A percentile compares a stretch with the other conserved stretches of the same genome.
Evolutionary conservation across 2,113 vertebrate genomes (phyloP).

Genomic region (Tragelaphus imberbis): DNA sequence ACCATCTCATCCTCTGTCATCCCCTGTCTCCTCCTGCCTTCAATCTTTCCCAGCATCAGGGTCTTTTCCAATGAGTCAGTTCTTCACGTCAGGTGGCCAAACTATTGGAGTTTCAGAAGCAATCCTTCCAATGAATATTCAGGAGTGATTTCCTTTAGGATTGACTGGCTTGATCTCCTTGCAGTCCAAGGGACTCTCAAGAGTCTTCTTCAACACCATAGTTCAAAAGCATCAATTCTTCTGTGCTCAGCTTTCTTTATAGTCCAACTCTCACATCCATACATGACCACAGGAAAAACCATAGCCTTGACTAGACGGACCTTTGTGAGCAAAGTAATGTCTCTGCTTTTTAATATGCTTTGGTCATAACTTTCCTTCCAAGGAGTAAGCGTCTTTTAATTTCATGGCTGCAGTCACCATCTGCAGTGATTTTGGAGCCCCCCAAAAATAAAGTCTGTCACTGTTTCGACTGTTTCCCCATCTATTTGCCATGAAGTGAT

Average conservation of each 20-base stretch:
- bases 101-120: not conserved
- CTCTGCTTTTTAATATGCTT: not conserved
- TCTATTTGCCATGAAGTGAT: not conserved
- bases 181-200: not conserved
- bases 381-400: not conserved
- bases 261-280: not conserved
- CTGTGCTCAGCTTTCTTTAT: rapidly evolving
- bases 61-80: not conserved
- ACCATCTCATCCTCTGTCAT: not conserved
- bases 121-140: not conserved
- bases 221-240: not conserved
- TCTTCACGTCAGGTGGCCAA: not conserved
- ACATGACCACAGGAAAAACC: not conserved
- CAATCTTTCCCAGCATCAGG: not conserved
- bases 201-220: not conserved
- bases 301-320: rapidly evolving
- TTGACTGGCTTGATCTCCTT: not conserved
- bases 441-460: not conserved
- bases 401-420: not conserved
- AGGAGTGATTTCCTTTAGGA: not conserved
- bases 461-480: not conserved
- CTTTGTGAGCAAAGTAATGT: not conserved
- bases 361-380: not conserved
- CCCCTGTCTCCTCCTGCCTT: not conserved
- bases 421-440: not conserved